Base-by-base conservation (phyloP, 2,797 vertebrate species). In the Melanotaenia pygmaea region DNA sequence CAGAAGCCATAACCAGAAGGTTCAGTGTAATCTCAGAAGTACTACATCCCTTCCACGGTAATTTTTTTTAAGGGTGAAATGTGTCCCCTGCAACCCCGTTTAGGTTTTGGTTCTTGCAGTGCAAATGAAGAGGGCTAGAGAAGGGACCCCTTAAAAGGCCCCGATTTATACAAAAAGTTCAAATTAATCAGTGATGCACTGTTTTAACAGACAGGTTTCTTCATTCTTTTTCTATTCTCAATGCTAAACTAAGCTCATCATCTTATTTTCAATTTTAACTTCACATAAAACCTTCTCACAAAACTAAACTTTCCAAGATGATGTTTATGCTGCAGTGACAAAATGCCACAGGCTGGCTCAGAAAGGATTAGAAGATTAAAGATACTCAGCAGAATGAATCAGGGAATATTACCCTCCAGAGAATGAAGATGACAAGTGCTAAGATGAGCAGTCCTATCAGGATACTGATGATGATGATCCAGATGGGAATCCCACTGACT, bases 381-480 rank as follows among this genome's bases (percentile, higher is more conserved):
- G 16, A 50, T n/a, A n/a, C 9, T 50, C 8, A 1, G 45, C 20
- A 50, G 45, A 9, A 50, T 50, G 47, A 51, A 51, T 51, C 2
- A 51, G 47, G 3, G 22, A 22, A 77, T 26, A 86, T 88, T 93
- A 99, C 98, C 96, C 97, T 99, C 98, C 98, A 99, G 70, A 99
- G 92, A 45, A 83, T 93, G 70, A 99, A 95, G 90, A 99, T 97
- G 75, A 98, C 97, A 30, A 99, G 94, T 13, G 96, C 95, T 79
- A 99, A 86, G 76, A 99, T 96, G 76, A 99, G 82, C 4, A 99
- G 94, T 59, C 98, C 98, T 0, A 96, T 94, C 0, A 99, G 95
- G 78, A 98, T 94, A 76, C 97, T 98, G 77, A 99, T 40, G 61
- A 98, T 94, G 72, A 99, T 98, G 62, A 99, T 97, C 98, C 97